Evolutionary conservation across 2,113 vertebrate species (phyloP), one percentile per base, ranked within the genome.

Genomic region (Aldabrachelys gigantea): DNA sequence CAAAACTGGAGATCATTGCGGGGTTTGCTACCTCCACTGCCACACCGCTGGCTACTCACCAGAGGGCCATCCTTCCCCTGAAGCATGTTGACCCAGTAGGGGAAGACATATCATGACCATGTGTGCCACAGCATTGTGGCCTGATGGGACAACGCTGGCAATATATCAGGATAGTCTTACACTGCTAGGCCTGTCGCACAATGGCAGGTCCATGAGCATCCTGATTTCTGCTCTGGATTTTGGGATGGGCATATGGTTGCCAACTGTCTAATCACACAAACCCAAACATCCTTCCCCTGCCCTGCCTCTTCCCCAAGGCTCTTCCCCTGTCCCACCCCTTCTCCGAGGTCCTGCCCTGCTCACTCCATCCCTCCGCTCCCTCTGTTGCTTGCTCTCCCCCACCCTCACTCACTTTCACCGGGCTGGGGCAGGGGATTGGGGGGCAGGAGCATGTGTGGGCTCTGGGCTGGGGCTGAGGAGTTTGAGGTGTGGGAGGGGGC

Each of bases 1-100:
- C 38, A 24, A 24, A 25, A 25, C 38, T 41, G 72, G n/a, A 69
- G 62, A 76, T 44, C 38, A 41, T 35, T 44, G 38, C 38, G 11
- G 72, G 38, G 31, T n/a, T n/a, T 69, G 35, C 62, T n/a, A n/a
- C 62, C 35, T n/a, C 35, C 35, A 69, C 62, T 76, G 38, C n/a
- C 21, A 24, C 5, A 4, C 24, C n/a, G 3, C 4, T 5, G 21
- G 22, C 11, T 10, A 6, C n/a, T 41, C 22, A 10, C 38, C 5
- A 24, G 24, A 19, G 44, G 22, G 72, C 38, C 22, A 25, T 21
- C n/a, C 24, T 44, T 38, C 10, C 21, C 35, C 29, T 9, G 11
- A 24, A 41, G 72, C 11, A 21, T 44, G 19, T 35, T n/a, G 14
- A 69, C 16, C 8, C 62, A 19, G 9, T 69, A 16, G 35, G 31